Evolutionary conservation across 2,888 invertebrate species (phyloP), one percentile per base, ranked within the genome.

Genomic region (Cerceris rybyensis): DNA sequence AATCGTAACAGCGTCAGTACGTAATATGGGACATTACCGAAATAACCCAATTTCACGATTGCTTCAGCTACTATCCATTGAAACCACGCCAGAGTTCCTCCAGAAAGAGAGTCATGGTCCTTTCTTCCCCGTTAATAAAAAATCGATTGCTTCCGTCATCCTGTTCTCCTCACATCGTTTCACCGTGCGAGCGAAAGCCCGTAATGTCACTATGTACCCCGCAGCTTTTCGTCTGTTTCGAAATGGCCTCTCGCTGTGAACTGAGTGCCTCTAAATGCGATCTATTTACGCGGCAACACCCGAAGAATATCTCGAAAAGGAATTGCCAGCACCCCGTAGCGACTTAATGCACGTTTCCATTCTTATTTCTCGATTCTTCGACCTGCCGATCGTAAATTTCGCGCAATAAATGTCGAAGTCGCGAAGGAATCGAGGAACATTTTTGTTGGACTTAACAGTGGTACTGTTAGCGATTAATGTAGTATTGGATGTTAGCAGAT

Each of bases 261-360:
- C 80, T 90, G 91, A 91, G 90, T 91, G 90, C 89, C 87, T 85
- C 85, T 87, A 88, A 89, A 88, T 86, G 86, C 88, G 87, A 86
- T 87, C 87, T 89, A 89, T 89, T 89, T 88, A 87, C 87, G 73
- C 76, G 79, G 84, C 86, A 86, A 86, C 86, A 84, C 83, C 84
- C 81, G 80, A 82, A 71, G 83, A 73, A 78, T 75, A 67, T 72
- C 74, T 66, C 54, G 68, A 66, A 75, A 67, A 78, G 72, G 75
- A 84, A 84, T 84, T 78, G 79, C 78, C 73, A 16, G 68, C 39
- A 9, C 28, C 84, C 81, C 54, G 84, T 71, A 60, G 78, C 59
- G 81, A 63, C 71, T 67, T 81, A 83, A 83, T 83, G 84, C 75
- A 64, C 57, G 42, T 42, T 67, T 64, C 75, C 70, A 80, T 80